Evolutionary conservation across 2,888 invertebrate species (phyloP).

Genomic region (Nebria brevicollis): DNA sequence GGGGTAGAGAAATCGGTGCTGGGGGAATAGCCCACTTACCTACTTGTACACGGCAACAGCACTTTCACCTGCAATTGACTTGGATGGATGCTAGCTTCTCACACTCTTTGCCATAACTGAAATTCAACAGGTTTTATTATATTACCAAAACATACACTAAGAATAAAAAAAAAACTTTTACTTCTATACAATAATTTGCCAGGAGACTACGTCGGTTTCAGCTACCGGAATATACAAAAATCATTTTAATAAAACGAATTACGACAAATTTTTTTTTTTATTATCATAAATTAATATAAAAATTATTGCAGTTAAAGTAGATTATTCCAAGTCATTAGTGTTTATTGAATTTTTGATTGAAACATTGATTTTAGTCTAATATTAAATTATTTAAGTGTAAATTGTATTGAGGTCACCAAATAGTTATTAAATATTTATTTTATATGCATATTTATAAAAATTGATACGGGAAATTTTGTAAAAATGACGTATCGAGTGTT

Average conservation of each 20-base stretch:
- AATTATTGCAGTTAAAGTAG: too few species aligned
- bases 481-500: not conserved
- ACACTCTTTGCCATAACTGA: conserved; percentile 44
- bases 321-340: too few species aligned
- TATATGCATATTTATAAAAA: not conserved
- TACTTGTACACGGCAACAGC: conserved; percentile 54
- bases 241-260: too few species aligned
- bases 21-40: conserved; percentile 59
- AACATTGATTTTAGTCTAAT: too few species aligned
- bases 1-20: conserved; percentile 51
- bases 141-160: conserved; percentile 11
- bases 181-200: conserved; percentile 12
- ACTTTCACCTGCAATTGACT: conserved; percentile 59
- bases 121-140: conserved; percentile 42
- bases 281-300: too few species aligned
- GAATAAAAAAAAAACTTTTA: conserved; percentile 37
- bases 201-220: not conserved
- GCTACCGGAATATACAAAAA: not conserved
- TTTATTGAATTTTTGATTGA: too few species aligned
- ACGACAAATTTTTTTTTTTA: too few species aligned
- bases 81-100: conserved; percentile 44
- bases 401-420: too few species aligned
- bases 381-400: too few species aligned
- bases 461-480: conserved; percentile 14
- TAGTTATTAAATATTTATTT: not conserved